Conservation (phyloP, 1,140 invertebrate species). For the Aphis gossypii region DNA sequence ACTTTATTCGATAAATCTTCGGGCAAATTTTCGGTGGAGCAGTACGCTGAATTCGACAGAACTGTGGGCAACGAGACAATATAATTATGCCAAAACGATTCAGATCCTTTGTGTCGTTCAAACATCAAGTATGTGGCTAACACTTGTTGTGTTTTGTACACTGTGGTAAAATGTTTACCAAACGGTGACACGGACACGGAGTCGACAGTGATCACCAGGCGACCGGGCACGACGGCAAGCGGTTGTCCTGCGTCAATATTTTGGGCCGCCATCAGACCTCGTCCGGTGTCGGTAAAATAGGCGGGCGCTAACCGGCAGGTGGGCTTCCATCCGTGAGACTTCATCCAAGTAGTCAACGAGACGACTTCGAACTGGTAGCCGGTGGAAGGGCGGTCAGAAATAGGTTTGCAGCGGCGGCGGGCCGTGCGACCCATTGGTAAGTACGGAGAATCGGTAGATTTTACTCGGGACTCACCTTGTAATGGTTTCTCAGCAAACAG, state of each 20-base stretch:
- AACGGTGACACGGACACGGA: conserved; percentile 61
- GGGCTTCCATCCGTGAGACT: conserved; percentile 61
- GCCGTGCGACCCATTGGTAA: conserved; percentile 46
- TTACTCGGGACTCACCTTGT: conserved; percentile 52
- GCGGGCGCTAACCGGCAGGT: conserved; percentile 59
- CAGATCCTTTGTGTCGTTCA: conserved; percentile 60
- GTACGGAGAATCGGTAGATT: conserved; percentile 47
- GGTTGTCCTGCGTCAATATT: conserved; percentile 63
- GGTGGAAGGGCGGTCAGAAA: background rate
- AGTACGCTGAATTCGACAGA: conserved; percentile 63
- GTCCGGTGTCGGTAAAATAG: conserved; percentile 64
- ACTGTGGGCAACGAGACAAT: conserved; percentile 65
- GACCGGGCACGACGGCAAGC: conserved; percentile 65
- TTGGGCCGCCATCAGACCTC: conserved; percentile 65
- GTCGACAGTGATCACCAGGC: conserved; percentile 64
- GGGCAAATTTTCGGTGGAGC: conserved; percentile 55
- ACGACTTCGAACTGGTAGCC: conserved; percentile 51
- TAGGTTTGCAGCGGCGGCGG: conserved; percentile 1
- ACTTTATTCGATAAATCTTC: conserved; percentile 60
- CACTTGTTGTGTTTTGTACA: conserved; percentile 62
- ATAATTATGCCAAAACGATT: conserved; percentile 64
- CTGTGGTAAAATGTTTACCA: conserved; percentile 59
- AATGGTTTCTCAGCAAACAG: conserved; percentile 28
- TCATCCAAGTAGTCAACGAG: conserved; percentile 61
- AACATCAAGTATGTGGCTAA: conserved; percentile 66